Conservation (phyloP, 2,888 invertebrate genomes). For the Platycnemis pennipes region DNA sequence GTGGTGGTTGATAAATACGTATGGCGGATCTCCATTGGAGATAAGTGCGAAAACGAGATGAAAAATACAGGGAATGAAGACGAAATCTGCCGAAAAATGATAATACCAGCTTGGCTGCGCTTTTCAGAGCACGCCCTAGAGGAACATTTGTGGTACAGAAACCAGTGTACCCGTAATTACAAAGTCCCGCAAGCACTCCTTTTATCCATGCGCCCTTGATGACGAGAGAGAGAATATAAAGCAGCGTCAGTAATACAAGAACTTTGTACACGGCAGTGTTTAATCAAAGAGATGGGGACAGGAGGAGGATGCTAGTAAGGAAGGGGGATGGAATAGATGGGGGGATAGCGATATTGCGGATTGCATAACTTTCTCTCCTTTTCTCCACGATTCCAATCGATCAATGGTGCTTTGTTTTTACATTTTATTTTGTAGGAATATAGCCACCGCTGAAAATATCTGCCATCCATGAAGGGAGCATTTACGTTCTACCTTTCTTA, state of each 20-base stretch:
- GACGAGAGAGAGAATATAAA: neutral
- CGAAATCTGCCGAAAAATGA: conserved; percentile 9
- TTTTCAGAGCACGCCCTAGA: neutral
- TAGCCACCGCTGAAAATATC: no score
- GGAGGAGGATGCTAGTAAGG: neutral
- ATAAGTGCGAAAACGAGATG: neutral
- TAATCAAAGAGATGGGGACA: neutral
- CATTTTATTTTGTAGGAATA: no score
- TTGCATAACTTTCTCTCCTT: no score
- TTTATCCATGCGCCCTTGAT: neutral
- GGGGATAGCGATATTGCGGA: neutral
- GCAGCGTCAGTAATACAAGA: neutral
- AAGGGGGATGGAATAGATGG: neutral
- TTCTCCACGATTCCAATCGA: no score
- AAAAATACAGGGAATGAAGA: neutral
- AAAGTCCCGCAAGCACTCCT: neutral
- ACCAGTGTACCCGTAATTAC: neutral
- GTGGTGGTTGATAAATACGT: conserved; percentile 13
- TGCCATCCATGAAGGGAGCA: no score
- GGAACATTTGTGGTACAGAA: neutral
- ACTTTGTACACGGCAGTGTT: neutral
- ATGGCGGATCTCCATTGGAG: conserved; percentile 28
- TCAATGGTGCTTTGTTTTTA: no score
- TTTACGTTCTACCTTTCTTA: no score
- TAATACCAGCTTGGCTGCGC: neutral